phyloP scores from a whole-genome alignment of 2,888 invertebrate genomes.

The Bugula neritina region DNA sequence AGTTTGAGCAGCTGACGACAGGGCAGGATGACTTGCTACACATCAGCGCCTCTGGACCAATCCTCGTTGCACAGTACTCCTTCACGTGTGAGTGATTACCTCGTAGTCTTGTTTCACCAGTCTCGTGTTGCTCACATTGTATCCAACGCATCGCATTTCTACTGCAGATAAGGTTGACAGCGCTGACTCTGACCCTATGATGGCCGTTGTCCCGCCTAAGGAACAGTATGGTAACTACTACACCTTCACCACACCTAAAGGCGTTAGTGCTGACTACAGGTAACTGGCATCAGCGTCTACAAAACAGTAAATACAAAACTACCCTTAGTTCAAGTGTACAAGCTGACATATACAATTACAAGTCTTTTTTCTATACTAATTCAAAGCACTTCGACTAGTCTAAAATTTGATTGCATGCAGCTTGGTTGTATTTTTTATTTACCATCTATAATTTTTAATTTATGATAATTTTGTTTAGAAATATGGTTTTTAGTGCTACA shows the following conservation, averaged over 20 bases:
- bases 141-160: no score
- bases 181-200: conserved; percentile 19
- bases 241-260: conserved; percentile 17
- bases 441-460: no score
- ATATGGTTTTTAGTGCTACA: no score
- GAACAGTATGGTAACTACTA: conserved; percentile 26
- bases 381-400: no score
- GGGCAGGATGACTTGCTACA: not conserved
- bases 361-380: no score
- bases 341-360: no score
- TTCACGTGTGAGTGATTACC: not conserved
- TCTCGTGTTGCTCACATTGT: no score
- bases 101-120: not conserved
- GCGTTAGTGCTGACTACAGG: conserved; percentile 4
- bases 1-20: not conserved
- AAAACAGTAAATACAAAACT: no score
- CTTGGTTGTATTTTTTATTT: no score
- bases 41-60: not conserved
- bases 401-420: no score
- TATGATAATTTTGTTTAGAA: no score
- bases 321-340: no score
- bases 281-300: not conserved
- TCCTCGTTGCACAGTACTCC: conserved; percentile 1
- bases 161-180: not conserved
- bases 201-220: conserved; percentile 14